Evolutionary conservation across 2,113 vertebrate species (phyloP), one percentile per base, ranked within the genome.

Genomic region (Phylloscopus whistleri): DNA sequence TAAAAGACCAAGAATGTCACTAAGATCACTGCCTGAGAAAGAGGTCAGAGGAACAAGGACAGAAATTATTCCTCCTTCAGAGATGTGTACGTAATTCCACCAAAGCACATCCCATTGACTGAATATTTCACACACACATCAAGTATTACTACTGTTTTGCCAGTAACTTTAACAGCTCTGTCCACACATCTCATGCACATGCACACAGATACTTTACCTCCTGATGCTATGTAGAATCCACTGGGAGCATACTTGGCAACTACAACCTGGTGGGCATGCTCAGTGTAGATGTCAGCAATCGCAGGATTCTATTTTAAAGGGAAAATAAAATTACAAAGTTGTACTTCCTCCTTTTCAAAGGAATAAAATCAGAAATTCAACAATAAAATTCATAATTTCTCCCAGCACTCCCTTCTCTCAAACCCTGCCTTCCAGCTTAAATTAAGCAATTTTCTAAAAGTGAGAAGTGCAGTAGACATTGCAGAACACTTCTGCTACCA

Each of bases 201-300:
- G 7, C 1, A 1, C 18, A 64, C 4, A 3, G 66, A 93, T 62
- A 93, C 84, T 58, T 76, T 97, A 99, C 99, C 99, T 99, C 99
- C 99, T 27, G 99, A 99, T 33, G 99, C 99, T 53, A 99, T 98
- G 98, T 99, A 99, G 97, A 98, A 99, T 37, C 99, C 99, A 72
- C 99, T 99, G 90, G 99, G 99, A 6, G 99, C 96, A 31, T 99
- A 99, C 95, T 99, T 99, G 90, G 99, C 99, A 93, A 99, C 99
- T 49, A 97, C 98, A 44, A 99, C 99, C 73, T 96, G 98, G 90
- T 99, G 99, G 46, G 99, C 98, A 43, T 99, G 99, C 91, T 99
- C 99, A 2, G 99, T 99, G 97, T 99, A 99, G 96, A 99, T 98
- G 93, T 99, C 99, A 30, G 99, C 99, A 67, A 99, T 97, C 30